phyloP scores from a whole-genome alignment of 2,113 vertebrate genomes.

The Gasterosteus nipponicus region DNA sequence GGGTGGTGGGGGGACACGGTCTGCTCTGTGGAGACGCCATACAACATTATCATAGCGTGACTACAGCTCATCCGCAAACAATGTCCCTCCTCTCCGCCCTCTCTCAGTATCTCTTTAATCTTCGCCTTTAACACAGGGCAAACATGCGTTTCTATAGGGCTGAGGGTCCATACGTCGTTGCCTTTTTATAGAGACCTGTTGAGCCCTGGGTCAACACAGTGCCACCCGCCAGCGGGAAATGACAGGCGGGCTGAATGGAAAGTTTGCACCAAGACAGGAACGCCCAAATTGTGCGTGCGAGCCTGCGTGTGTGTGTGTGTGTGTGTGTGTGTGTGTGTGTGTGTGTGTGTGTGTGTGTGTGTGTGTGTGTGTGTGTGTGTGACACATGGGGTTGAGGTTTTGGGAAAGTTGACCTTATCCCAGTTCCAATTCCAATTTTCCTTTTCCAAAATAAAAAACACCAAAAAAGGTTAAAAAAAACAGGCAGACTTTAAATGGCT shows the following conservation, averaged over 20 bases:
- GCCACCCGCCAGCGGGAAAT: slow-evolving; percentile 59
- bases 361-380: slow-evolving; percentile 16
- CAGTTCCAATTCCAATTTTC: slow-evolving; percentile 50
- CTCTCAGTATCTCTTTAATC: slow-evolving; percentile 48
- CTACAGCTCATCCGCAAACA: slow-evolving; percentile 57
- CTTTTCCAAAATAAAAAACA: slow-evolving; percentile 43
- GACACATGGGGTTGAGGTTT: slow-evolving; percentile 54
- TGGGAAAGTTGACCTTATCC: slow-evolving; percentile 66
- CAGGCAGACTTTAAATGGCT: slow-evolving; percentile 13
- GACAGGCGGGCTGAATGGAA: slow-evolving; percentile 67
- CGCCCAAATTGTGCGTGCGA: slow-evolving; percentile 47
- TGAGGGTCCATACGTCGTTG: slow-evolving; percentile 43
- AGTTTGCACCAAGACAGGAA: slow-evolving; percentile 62
- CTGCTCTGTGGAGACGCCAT: slow-evolving; percentile 67
- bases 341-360: slow-evolving; percentile 15
- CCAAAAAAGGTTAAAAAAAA: slow-evolving; percentile 22
- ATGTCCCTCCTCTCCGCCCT: slow-evolving; percentile 35
- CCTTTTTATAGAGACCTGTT: slow-evolving; percentile 33
- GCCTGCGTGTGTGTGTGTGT: slow-evolving; percentile 12
- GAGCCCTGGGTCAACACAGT: slow-evolving; percentile 62
- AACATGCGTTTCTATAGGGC: slow-evolving; percentile 62
- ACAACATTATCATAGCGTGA: slow-evolving; percentile 76
- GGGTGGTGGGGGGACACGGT: slow-evolving; percentile 49
- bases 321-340: slow-evolving; percentile 18
- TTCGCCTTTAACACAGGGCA: slow-evolving; percentile 54